Base-by-base conservation (phyloP, 1,140 invertebrate genomes). In the Mizuhopecten yessoensis region DNA sequence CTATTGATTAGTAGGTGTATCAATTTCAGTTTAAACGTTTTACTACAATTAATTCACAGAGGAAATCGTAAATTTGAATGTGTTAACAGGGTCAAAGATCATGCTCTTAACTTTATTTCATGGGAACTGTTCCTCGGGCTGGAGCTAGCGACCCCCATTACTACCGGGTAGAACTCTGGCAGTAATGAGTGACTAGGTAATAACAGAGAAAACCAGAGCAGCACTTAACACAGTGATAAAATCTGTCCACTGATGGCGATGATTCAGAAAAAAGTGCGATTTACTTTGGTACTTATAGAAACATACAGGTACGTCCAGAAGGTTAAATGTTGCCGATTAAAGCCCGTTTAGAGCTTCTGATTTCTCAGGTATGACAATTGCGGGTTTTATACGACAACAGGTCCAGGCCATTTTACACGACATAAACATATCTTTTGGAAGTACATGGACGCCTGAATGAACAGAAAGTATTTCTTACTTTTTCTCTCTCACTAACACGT, bases 271-370 rank as follows among this genome's bases (percentile, higher is more conserved):
- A 5, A 7, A 45, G 42, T 75, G 57, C 29, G 57, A 75, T 75
- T 75, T 75, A 75, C 57, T n/a, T n/a, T 5, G 57, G n/a, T 75
- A 75, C 57, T 75, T 75, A 75, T n/a, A n/a, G n/a, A n/a, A 75
- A 75, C 57, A 75, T 75, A 75, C 57, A 75, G 23, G n/a, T 75
- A 75, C 57, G 23, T 29, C 23, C 7, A n/a, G 23, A 75, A 75
- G 57, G 57, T 75, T 75, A 75, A 75, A 75, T 75, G 57, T 75
- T 29, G 57, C 57, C 57, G 57, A 75, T 75, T 75, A 29, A 75
- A n/a, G 57, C 23, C 57, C 57, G 23, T 75, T 75, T 29, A 75
- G 23, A 75, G 57, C 57, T 75, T n/a, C 57, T 11, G 57, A 29
- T 75, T 75, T 29, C 57, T 75, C 57, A 29, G 57, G 57, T 75